A percentile compares a stretch with the other conserved stretches of the same genome.
These are phyloP conservation scores for Glossophaga mutica DNA, from an alignment of 2,797 vertebrate species.

Conservation along the genomic window DNA sequence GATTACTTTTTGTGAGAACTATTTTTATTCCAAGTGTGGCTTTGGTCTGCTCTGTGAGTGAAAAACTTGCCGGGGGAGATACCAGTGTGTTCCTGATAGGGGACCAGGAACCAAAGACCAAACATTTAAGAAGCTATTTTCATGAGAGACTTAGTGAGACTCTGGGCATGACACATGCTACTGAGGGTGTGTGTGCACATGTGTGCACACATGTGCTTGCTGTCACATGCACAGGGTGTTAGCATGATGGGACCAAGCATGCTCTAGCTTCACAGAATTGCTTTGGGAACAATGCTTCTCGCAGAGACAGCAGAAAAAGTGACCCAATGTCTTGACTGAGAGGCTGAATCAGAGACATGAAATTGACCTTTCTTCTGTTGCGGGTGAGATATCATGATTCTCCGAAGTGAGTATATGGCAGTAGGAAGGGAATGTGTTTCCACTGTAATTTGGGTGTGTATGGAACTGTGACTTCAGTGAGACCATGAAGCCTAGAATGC, in stretches of 20 bases:
- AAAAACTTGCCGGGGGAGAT: not conserved
- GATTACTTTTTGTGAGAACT: not conserved
- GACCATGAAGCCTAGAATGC: no score
- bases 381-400: not conserved
- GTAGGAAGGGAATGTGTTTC: not conserved
- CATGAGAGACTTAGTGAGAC: not conserved
- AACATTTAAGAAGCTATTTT: not conserved
- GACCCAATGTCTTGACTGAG: not conserved
- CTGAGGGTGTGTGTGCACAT: fast-evolving
- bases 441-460: not conserved
- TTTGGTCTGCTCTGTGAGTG: not conserved
- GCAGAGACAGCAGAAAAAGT: not conserved
- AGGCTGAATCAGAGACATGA: not conserved
- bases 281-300: not conserved
- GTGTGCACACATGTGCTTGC: not conserved
- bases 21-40: not conserved
- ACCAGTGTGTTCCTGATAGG: not conserved
- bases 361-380: not conserved
- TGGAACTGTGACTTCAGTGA: not conserved
- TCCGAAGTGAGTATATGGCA: not conserved
- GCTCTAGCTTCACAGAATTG: not conserved
- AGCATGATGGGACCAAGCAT: not conserved
- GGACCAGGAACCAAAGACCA: not conserved
- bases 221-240: no score
- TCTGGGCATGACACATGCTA: not conserved